These are phyloP conservation scores for Pogoniulus pusillus DNA, from an alignment of 2,797 vertebrate genomes.

Conservation along the genomic window DNA sequence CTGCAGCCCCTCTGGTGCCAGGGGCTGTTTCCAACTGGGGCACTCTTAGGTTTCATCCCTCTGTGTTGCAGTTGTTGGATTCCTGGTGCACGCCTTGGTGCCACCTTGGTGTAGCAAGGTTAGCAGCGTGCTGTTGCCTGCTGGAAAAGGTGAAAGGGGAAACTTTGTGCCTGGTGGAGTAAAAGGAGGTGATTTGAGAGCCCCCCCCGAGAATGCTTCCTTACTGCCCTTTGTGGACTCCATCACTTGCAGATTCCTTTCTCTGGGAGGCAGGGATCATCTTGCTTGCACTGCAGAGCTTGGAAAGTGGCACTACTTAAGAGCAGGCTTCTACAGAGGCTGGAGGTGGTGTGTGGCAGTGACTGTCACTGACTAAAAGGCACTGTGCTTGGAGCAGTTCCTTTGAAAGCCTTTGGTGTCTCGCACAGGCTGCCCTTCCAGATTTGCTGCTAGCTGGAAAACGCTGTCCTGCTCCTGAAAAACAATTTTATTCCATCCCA, in stretches of 20 bases:
- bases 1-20: fast-evolving
- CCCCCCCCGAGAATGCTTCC: background rate
- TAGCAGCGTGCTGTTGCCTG: fast-evolving
- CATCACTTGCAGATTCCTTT: too few species aligned
- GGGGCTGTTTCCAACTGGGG: background rate
- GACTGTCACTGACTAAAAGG: background rate
- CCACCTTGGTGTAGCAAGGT: fast-evolving
- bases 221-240: fast-evolving
- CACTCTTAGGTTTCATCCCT: fast-evolving
- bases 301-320: fast-evolving
- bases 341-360: fast-evolving
- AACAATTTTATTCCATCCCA: background rate
- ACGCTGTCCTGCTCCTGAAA: background rate
- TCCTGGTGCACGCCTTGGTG: background rate
- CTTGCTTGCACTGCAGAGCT: fast-evolving
- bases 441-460: background rate
- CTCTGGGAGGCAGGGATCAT: fast-evolving
- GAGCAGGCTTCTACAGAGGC: fast-evolving
- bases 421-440: background rate
- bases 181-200: background rate
- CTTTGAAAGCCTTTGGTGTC: background rate
- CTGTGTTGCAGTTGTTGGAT: fast-evolving
- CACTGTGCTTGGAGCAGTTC: fast-evolving
- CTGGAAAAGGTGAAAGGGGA: background rate
- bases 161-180: background rate